phyloP scores from a whole-genome alignment of 1,140 invertebrate genomes.

The Cydia pomonella region DNA sequence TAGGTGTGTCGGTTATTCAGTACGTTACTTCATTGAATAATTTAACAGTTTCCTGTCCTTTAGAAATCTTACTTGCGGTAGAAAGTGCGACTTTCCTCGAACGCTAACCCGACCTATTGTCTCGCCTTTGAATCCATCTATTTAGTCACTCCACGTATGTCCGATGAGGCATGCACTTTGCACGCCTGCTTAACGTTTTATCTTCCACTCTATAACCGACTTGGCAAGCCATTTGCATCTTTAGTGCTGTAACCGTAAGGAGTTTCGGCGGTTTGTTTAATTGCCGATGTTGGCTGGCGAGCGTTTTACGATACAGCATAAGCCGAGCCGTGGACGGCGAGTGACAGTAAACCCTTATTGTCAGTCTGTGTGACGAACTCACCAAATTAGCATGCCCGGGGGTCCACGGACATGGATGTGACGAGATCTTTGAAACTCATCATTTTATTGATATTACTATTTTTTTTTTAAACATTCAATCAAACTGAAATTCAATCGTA shows the following conservation, averaged over 20 bases:
- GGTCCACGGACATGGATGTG: slow-evolving; percentile 54
- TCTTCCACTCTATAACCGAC: slow-evolving; percentile 11
- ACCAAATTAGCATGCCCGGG: slow-evolving; percentile 72
- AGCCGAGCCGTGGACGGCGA: slow-evolving; percentile 57
- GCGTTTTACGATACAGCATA: slow-evolving; percentile 65
- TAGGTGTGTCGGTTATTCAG: not conserved
- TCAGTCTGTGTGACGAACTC: slow-evolving; percentile 74
- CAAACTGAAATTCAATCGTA: too few species aligned
- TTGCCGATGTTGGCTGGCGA: slow-evolving; percentile 45
- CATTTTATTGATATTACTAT: not conserved
- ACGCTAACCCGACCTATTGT: slow-evolving; percentile 44
- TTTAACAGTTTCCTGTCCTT: slow-evolving; percentile 28
- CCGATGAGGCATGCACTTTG: slow-evolving; percentile 60
- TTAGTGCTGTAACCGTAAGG: slow-evolving; percentile 19
- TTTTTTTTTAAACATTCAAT: too few species aligned
- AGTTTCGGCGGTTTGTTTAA: slow-evolving; percentile 10
- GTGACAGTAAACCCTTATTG: slow-evolving; percentile 73
- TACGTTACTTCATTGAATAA: slow-evolving; percentile 2
- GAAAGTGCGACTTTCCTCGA: slow-evolving; percentile 64
- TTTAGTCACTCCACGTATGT: slow-evolving; percentile 54
- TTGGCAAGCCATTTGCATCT: slow-evolving; percentile 31
- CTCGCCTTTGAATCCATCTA: slow-evolving; percentile 55
- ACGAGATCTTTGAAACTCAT: slow-evolving; percentile 14
- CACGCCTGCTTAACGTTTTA: slow-evolving; percentile 54
- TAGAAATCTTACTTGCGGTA: slow-evolving; percentile 47